Percentiles rank a stretch among this genome's conserved stretches.
These are phyloP conservation scores for Oreochromis spilurus DNA, from an alignment of 2,113 vertebrate species.

Conservation along the genomic window DNA sequence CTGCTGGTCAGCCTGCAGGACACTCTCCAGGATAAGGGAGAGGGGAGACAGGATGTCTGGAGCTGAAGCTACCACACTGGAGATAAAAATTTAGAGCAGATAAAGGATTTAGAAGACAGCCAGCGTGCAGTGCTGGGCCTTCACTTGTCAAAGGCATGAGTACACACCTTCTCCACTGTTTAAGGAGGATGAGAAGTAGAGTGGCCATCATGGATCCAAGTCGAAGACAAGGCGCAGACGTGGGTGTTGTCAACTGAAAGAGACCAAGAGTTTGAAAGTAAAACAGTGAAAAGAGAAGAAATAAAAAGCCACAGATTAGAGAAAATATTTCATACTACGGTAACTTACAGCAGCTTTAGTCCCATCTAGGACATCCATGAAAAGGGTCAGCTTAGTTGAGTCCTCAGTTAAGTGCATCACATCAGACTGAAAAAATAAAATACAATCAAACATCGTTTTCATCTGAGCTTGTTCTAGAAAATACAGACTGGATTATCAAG, in stretches of 20 bases:
- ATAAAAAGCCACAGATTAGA: background rate
- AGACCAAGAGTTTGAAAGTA: background rate
- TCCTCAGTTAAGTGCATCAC: slow-evolving; percentile 86
- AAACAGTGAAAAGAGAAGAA: background rate
- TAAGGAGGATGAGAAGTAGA: slow-evolving; percentile 87
- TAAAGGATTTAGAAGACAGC: background rate
- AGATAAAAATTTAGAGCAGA: background rate
- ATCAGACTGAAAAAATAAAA: slow-evolving; percentile 75
- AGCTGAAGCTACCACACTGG: slow-evolving; percentile 83
- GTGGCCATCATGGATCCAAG: slow-evolving; percentile 93
- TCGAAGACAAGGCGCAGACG: slow-evolving; percentile 83
- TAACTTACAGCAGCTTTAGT: slow-evolving; percentile 85
- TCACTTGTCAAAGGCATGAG: background rate
- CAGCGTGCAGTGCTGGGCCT: background rate
- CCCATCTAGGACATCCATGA: slow-evolving; percentile 86
- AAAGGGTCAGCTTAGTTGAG: slow-evolving; percentile 79
- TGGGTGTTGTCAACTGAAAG: slow-evolving; percentile 80
- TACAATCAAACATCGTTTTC: background rate
- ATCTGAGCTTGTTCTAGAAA: background rate
- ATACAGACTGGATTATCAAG: background rate
- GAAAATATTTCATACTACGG: background rate
- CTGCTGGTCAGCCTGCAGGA: slow-evolving; percentile 88
- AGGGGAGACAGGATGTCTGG: slow-evolving; percentile 85
- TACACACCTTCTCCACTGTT: slow-evolving; percentile 87
- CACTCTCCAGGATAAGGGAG: slow-evolving; percentile 87